Conservation (phyloP, 2,888 invertebrate genomes). For the Latheticus oryzae region DNA sequence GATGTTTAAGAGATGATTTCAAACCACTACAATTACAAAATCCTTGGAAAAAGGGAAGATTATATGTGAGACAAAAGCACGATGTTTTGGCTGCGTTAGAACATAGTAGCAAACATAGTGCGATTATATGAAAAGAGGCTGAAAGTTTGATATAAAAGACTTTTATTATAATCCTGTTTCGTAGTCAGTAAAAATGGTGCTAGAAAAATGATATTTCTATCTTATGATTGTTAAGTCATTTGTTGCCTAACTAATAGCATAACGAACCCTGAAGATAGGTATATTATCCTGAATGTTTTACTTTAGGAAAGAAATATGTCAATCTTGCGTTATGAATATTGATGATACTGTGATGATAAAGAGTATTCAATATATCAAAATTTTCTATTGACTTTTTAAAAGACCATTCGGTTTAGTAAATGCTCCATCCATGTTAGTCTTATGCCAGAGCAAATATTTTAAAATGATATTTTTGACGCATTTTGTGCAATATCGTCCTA, state of each 20-base stretch:
- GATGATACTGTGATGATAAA: conserved; percentile 33
- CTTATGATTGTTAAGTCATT: conserved; percentile 49
- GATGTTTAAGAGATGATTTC: conserved; percentile 94
- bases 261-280: conserved; percentile 21
- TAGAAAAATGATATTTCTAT: conserved; percentile 41
- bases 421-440: conserved; percentile 30
- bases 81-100: conserved; percentile 89
- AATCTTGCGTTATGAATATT: conserved; percentile 26
- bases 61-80: conserved; percentile 93
- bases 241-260: conserved; percentile 47
- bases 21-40: conserved; percentile 93
- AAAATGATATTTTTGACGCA: conserved; percentile 25
- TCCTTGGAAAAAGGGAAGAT: conserved; percentile 94
- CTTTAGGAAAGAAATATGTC: conserved; percentile 20
- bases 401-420: conserved; percentile 7
- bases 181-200: conserved; percentile 51
- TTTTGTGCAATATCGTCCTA: conserved; percentile 23
- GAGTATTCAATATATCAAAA: conserved; percentile 31
- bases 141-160: conserved; percentile 47
- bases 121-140: conserved; percentile 68
- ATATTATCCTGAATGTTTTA: conserved; percentile 23
- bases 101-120: conserved; percentile 86
- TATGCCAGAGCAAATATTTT: conserved; percentile 17
- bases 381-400: conserved; percentile 12
- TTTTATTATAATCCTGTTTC: conserved; percentile 39